Evolutionary conservation across 1,140 invertebrate species (phyloP).

Genomic region (Procambarus virginalis): DNA sequence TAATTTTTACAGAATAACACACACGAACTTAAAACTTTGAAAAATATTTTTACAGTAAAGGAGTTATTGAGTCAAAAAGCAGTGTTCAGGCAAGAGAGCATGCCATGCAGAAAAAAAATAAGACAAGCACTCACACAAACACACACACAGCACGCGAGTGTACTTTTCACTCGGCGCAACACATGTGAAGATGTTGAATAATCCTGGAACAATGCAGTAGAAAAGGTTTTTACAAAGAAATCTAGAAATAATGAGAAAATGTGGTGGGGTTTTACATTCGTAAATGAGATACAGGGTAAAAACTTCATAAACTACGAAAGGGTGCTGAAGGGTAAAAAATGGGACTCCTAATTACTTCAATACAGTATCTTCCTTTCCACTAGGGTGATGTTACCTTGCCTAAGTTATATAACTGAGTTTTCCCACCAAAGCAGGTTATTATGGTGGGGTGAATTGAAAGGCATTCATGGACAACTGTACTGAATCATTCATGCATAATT

Average conservation of each 20-base stretch:
- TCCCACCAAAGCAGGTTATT: not conserved
- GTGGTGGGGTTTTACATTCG: conserved; percentile 43
- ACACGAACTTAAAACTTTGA: not conserved
- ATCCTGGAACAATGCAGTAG: conserved; percentile 62
- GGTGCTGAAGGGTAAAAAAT: conserved; percentile 32
- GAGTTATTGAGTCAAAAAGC: not conserved
- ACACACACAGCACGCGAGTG: conserved; percentile 63
- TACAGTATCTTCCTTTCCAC: conserved; percentile 41
- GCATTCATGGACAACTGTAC: conserved; percentile 17
- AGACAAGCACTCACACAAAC: conserved; percentile 65
- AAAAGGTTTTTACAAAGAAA: conserved; percentile 58
- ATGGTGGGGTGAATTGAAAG: not conserved
- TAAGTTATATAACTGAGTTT: not conserved
- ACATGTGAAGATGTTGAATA: conserved; percentile 69
- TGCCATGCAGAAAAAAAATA: conserved; percentile 40
- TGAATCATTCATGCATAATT: conserved; percentile 24
- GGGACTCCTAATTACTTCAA: conserved; percentile 6
- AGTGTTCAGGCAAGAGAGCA: not conserved
- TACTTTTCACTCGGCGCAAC: conserved; percentile 69
- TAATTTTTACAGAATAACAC: not conserved
- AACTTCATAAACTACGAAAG: conserved; percentile 25
- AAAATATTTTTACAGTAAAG: not conserved
- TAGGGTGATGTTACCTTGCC: conserved; percentile 60
- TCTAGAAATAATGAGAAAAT: conserved; percentile 58
- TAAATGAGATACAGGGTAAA: conserved; percentile 36